A percentile compares a stretch with the other conserved stretches of the same genome.
phyloP scores from a whole-genome alignment of 2,797 vertebrate species.

The Trichosurus vulpecula region DNA sequence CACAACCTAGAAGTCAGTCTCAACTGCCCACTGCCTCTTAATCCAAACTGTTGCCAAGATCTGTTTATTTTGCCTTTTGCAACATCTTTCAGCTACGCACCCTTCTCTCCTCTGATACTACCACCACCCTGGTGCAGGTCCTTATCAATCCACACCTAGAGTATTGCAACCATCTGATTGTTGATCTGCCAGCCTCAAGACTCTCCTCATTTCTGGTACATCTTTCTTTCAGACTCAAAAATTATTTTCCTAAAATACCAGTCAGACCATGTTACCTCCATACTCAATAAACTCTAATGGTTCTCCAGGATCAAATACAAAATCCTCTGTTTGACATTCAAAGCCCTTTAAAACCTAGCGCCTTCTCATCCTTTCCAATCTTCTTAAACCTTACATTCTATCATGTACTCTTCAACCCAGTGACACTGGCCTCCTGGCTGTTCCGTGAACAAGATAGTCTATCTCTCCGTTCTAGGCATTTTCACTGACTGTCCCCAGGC shows the following conservation, averaged over 20 bases:
- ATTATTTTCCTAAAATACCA: background rate
- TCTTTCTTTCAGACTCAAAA: conserved; percentile 19
- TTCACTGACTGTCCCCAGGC: too few relatives aligned
- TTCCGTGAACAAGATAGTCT: too few relatives aligned
- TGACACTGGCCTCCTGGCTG: too few relatives aligned
- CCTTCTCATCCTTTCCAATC: too few relatives aligned
- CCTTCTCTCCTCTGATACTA: conserved; percentile 16
- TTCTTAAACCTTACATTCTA: too few relatives aligned
- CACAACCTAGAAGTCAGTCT: background rate
- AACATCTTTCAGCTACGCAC: background rate
- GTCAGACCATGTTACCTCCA: too few relatives aligned
- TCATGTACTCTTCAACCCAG: too few relatives aligned
- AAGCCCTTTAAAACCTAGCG: too few relatives aligned
- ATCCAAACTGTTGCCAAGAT: background rate
- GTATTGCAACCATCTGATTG: background rate
- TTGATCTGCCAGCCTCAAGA: background rate
- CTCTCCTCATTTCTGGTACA: background rate
- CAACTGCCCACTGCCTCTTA: conserved; percentile 10
- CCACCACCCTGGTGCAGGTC: background rate
- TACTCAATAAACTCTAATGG: too few relatives aligned
- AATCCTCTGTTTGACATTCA: too few relatives aligned
- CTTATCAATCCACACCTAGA: background rate
- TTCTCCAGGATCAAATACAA: too few relatives aligned
- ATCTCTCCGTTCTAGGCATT: too few relatives aligned
- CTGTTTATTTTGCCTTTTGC: conserved; percentile 16